Evolutionary conservation across 2,113 vertebrate species (phyloP).

Genomic region (Scopus umbretta): DNA sequence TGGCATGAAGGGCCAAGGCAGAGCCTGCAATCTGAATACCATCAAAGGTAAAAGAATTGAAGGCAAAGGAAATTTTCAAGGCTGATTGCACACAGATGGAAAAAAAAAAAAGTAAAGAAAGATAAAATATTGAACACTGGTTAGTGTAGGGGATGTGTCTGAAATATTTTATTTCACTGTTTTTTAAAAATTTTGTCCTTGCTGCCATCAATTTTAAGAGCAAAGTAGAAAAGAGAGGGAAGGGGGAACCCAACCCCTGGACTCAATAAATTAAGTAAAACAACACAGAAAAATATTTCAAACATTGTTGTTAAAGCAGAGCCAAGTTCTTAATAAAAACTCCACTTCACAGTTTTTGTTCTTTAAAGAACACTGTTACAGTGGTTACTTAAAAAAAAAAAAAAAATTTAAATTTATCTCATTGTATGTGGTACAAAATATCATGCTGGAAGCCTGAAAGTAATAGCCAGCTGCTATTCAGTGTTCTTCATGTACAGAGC

Average conservation of each 20-base stretch:
- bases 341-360: background rate
- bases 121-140: conserved; percentile 26
- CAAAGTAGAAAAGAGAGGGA: background rate
- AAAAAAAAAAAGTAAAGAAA: background rate
- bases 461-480: conserved; percentile 27
- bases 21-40: conserved; percentile 11
- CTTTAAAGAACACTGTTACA: background rate
- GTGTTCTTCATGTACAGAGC: background rate
- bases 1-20: conserved; percentile 24
- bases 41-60: conserved; percentile 44
- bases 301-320: background rate
- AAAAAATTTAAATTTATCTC: background rate
- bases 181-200: background rate
- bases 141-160: background rate
- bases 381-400: background rate
- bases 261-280: background rate
- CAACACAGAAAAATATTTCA: conserved; percentile 1
- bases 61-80: conserved; percentile 41
- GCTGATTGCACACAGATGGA: background rate
- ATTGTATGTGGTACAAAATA: background rate
- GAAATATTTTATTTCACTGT: background rate
- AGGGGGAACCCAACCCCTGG: background rate
- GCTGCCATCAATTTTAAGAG: background rate
- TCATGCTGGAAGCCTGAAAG: background rate
- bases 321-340: background rate